Evolutionary conservation across 2,113 vertebrate genomes (phyloP), one percentile per base, ranked within the genome.

Genomic region (Antennarius striatus): DNA sequence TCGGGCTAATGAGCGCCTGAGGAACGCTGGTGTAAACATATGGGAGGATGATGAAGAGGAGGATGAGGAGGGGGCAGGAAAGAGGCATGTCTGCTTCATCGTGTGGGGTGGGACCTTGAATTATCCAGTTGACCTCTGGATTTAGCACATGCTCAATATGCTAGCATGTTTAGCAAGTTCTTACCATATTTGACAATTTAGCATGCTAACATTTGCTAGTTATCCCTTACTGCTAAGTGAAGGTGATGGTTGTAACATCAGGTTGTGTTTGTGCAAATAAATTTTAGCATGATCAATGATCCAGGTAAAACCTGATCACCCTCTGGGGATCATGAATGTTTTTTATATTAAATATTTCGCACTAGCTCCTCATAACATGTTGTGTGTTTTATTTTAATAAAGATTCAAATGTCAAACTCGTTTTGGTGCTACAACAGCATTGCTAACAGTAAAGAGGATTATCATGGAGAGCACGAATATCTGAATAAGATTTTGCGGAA

Each of bases 21-120:
- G 63, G 36, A 43, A 64, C 62, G 74, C 66, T 79, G 47, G 57
- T 2, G 43, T 75, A 82, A 85, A 79, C 68, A 79, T 74, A 75
- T 54, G 56, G 56, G 73, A 51, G 65, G 73, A 61, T 56, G 76
- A 67, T 48, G 56, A 60, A 36, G 64, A 58, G 29, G 65, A 50
- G 29, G 47, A 42, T 47, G 46, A n/a, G 10, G 49, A 56, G 58
- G 49, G 54, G 58, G 9, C 51, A 46, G 56, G 52, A 29, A 73
- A 29, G 59, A 16, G 10, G 56, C 22, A 22, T 61, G 55, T 58
- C 56, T 61, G 59, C 45, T 71, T 59, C 43, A 30, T 46, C 14
- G 4, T 60, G 45, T 65, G 15, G 32, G 39, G 78, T 39, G 14
- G 42, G 32, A 8, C 32, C 14, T 28, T 30, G 43, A 29, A 29